Base-by-base conservation (phyloP, 2,888 invertebrate species). In the Sphaerophoria rueppellii region DNA sequence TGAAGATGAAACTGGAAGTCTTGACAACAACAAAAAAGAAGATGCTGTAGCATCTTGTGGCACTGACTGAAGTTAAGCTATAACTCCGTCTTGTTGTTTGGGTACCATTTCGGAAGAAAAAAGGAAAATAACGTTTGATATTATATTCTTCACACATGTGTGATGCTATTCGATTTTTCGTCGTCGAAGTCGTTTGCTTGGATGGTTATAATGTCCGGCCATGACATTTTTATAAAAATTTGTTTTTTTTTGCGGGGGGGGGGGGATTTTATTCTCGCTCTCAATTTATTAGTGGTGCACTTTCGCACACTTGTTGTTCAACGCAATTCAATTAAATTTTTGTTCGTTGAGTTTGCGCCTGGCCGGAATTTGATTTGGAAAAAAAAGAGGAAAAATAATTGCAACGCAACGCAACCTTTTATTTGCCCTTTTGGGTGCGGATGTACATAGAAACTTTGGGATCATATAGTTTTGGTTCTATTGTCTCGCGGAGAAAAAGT, bases 281-380 rank as follows among this genome's bases (percentile, higher is more conserved):
- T 43, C 60, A 52, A 79, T 83, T 75, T 75, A 78, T 83, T 72
- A 69, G 79, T 75, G 82, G 79, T 79, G 83, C 79, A 79, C 71
- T 83, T 83, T 85, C 35, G 80, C 80, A 85, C 85, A 85, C 85
- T 85, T 85, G 85, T 85, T 85, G 85, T 85, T 85, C 63, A 72
- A 80, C 72, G 75, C 83, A 76, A 80, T 79, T 79, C 79, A 79
- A 79, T 83, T 80, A 57, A 58, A 7, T 24, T 24, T 40, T 6
- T 40, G 12, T 63, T 85, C 85, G 85, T 85, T 12, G 85, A 85
- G 85, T 85, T 85, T 85, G 85, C 85, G 85, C 72, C 7, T 50
- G 50, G 16, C 48, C 40, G 57, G 11, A 52, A 50, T 50, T n/a
- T 50, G 6, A 14, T 50, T 24, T 24, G 24, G 24, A 24, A 24